A percentile compares a stretch with the other conserved stretches of the same genome.
Evolutionary conservation across 2,888 invertebrate species (phyloP).

Genomic region (Oligia latruncula): DNA sequence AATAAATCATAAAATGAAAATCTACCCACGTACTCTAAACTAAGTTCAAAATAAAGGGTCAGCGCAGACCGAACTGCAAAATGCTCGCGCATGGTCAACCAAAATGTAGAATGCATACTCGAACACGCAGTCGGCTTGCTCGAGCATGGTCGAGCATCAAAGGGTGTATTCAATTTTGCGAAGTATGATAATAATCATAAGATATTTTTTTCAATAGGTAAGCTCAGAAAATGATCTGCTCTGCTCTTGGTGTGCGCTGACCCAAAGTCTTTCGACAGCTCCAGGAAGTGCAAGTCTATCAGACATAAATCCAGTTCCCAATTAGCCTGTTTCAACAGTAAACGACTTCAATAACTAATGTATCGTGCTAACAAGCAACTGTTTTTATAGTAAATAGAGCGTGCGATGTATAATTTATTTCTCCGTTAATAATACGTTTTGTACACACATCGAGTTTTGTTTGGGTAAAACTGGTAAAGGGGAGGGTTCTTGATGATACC

Average conservation of each 20-base stretch:
- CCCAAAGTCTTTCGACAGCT: slow-evolving; percentile 11
- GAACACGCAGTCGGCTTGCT: too few species aligned
- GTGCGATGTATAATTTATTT: slow-evolving; percentile 64
- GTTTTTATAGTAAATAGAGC: slow-evolving; percentile 68
- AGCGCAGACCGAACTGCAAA: too few species aligned
- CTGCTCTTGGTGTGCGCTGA: too few species aligned
- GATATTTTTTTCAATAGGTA: too few species aligned
- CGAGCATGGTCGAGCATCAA: too few species aligned
- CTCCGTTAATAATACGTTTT: slow-evolving; percentile 63
- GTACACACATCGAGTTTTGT: slow-evolving; percentile 51
- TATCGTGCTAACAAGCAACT: slow-evolving; percentile 61
- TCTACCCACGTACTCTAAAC: too few species aligned
- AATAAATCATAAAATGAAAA: too few species aligned
- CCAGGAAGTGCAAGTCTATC: slow-evolving; percentile 37
- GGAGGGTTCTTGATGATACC: slow-evolving; percentile 30
- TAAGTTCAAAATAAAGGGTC: not conserved
- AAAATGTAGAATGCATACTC: too few species aligned
- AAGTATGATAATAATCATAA: too few species aligned
- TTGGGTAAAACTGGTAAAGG: slow-evolving; percentile 51
- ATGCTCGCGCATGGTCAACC: too few species aligned
- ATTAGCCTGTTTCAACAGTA: slow-evolving; percentile 57
- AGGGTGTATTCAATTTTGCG: too few species aligned
- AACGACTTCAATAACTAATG: slow-evolving; percentile 58
- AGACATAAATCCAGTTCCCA: slow-evolving; percentile 36
- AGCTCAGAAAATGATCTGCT: too few species aligned